phyloP scores from a whole-genome alignment of 1,140 invertebrate species.

The Psilanteris sp. region DNA sequence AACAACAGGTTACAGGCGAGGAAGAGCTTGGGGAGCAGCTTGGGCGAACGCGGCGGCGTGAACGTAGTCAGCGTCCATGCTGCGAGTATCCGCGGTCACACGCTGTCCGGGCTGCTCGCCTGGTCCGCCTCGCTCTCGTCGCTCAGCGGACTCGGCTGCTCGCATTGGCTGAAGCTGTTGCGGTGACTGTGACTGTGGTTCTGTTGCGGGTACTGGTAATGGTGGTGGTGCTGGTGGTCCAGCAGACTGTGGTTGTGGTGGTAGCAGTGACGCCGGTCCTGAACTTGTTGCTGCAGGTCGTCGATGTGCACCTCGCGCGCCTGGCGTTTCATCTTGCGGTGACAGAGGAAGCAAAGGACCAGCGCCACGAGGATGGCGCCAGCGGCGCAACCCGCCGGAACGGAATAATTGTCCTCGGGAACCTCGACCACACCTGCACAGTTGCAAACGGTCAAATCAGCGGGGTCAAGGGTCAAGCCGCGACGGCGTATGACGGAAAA shows the following conservation, averaged over 20 bases:
- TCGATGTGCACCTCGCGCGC: constrained; percentile 69
- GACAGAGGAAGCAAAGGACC: constrained; percentile 73
- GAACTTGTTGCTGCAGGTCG: constrained; percentile 71
- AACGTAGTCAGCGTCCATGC: constrained; percentile 26
- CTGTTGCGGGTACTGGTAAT: constrained; percentile 69
- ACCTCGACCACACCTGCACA: constrained; percentile 77
- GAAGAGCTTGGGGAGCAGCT: constrained; percentile 53
- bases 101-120: constrained; percentile 71
- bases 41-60: constrained; percentile 45
- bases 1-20: constrained; percentile 61
- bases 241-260: constrained; percentile 74
- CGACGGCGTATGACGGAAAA: too few relatives aligned
- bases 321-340: constrained; percentile 70
- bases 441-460: constrained; percentile 3
- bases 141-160: constrained; percentile 71
- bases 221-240: constrained; percentile 63
- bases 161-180: constrained; percentile 67
- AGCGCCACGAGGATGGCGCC: constrained; percentile 70
- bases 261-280: constrained; percentile 73
- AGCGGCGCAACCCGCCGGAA: constrained; percentile 69
- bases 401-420: constrained; percentile 75
- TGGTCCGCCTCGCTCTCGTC: constrained; percentile 73
- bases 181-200: constrained; percentile 66
- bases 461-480: too few relatives aligned
- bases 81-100: constrained; percentile 66